Base-by-base conservation (phyloP, 2,113 vertebrate genomes). In the Cyprinodon brontotheroides region DNA sequence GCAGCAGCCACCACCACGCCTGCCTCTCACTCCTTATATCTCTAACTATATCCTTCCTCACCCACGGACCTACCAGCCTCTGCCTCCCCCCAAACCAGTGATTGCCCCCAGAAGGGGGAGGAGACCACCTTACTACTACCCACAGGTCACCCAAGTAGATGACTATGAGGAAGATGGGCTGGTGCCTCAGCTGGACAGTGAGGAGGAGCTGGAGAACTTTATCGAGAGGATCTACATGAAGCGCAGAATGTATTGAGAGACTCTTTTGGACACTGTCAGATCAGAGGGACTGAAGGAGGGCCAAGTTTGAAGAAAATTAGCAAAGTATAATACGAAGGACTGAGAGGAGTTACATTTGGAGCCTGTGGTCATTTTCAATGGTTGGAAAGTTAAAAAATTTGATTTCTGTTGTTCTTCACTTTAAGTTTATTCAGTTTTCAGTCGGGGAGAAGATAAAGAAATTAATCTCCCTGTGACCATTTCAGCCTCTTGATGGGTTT, bases 141-240 rank as follows among this genome's bases (percentile, higher is more conserved):
- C 87, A 41, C 94, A 92, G n/a, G 84, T 86, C 68, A 89, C 81
- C n/a, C 84, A 85, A 1, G 66, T 70, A 78, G 90, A 92, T 9
- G 93, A 95, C 80, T 93, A 94, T 74, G 94, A 94, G 72, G 93
- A 94, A 57, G 94, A 94, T 15, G 92, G 93, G 70, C 88, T 94
- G 77, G 91, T 92, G 80, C 93, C 91, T 69, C 92, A 93, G 83
- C 81, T 91, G 84, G 94, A 94, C 85, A 94, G 89, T 72, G 95
- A 96, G 40, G 95, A 96, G 73, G 96, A 97, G 81, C 92, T 97
- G 92, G 96, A 96, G 81, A 97, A 96, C 92, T 97, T 96, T 94
- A 96, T 97, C 36, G 96, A 96, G 90, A 95, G 95, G 88, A 95
- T 97, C 92, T 95, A 97, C 89, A 93, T 96, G 91, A 95, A 94